Conservation (phyloP, 35 echinoderm and acorn worm genomes). For the Heliocidaris erythrogramma region DNA sequence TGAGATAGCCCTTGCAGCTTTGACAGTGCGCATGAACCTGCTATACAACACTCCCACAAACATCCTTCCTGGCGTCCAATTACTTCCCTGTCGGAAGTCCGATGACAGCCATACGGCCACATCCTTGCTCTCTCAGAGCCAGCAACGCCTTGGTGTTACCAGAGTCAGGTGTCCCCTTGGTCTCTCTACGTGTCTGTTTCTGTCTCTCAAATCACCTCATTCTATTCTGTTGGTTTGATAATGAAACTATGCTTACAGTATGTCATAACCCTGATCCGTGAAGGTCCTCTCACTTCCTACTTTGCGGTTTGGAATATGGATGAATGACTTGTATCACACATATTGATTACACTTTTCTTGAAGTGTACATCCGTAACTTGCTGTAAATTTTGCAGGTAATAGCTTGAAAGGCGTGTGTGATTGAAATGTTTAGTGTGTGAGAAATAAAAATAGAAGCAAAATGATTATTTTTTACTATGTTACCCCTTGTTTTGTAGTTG, state of each 20-base stretch:
- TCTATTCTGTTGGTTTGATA: not conserved
- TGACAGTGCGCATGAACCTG: conserved; percentile 1
- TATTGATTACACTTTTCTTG: too few species aligned
- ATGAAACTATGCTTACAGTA: not conserved
- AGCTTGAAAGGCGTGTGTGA: too few species aligned
- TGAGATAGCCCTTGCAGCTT: not conserved
- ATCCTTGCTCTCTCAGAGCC: not conserved
- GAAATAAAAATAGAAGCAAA: too few species aligned
- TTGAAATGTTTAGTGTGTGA: too few species aligned
- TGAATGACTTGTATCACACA: not conserved
- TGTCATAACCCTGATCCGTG: not conserved
- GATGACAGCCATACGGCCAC: conserved; percentile 29
- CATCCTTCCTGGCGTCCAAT: conserved; percentile 32
- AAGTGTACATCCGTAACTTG: too few species aligned
- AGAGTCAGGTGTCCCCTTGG: not conserved
- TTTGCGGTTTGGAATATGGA: not conserved
- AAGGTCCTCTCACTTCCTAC: not conserved
- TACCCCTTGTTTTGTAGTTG: too few species aligned
- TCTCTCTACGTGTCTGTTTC: not conserved
- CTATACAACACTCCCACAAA: conserved; percentile 3
- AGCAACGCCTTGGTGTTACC: not conserved
- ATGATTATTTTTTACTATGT: too few species aligned
- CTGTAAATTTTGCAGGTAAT: too few species aligned
- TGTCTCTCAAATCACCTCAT: not conserved
- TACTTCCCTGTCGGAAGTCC: conserved; percentile 34